Conservation (phyloP, 2,888 invertebrate species). For the Hirtodrosophila trivittata region DNA sequence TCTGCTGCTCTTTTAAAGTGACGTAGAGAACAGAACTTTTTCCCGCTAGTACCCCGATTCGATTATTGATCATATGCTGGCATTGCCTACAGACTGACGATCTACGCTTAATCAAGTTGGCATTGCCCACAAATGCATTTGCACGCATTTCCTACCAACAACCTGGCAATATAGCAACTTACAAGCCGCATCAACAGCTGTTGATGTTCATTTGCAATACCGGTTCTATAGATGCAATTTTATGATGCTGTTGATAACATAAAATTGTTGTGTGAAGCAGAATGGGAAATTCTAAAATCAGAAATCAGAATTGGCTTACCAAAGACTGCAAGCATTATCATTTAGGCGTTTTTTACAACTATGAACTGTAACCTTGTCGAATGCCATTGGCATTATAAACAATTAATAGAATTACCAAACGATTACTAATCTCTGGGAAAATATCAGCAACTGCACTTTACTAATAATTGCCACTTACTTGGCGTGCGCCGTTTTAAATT, state of each 20-base stretch:
- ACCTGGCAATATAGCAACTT: conserved; percentile 5
- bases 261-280: neutral
- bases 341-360: conserved; percentile 11
- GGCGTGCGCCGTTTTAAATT: neutral
- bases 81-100: no score
- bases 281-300: conserved; percentile 47
- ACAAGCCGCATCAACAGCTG: neutral
- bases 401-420: neutral
- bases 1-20: neutral
- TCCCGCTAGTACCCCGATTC: neutral
- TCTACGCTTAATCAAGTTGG: conserved; percentile 13
- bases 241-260: conserved; percentile 9
- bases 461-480: neutral
- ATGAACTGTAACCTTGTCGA: no score
- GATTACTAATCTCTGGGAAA: no score
- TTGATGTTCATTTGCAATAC: conserved; percentile 25
- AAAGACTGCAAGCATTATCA: neutral
- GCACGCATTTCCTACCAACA: conserved; percentile 35
- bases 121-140: conserved; percentile 25
- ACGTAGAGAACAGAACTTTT: neutral
- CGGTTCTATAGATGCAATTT: conserved; percentile 42
- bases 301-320: neutral
- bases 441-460: conserved; percentile 2
- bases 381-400: neutral
- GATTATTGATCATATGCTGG: neutral